Percentiles rank a stretch among this genome's conserved stretches.
phyloP scores from a whole-genome alignment of 2,797 vertebrate species.

The Pseudochromis fuscus region DNA sequence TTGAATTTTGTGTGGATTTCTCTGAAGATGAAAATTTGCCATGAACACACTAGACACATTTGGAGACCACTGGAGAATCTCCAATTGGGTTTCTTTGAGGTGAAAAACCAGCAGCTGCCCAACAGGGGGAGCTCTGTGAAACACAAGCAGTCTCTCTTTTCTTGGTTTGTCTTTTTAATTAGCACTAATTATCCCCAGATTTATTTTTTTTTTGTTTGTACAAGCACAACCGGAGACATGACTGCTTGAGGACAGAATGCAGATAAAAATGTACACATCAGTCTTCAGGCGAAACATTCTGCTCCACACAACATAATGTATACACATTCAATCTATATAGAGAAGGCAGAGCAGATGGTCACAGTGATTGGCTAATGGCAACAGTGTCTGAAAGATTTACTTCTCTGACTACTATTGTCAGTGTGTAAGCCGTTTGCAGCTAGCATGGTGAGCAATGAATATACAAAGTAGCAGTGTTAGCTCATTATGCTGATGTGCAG shows the following conservation, averaged over 20 bases:
- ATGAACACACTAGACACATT: neutral
- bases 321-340: neutral
- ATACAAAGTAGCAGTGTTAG: conserved; percentile 21
- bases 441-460: conserved; percentile 25
- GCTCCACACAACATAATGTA: neutral
- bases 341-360: conserved; percentile 12
- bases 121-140: no score
- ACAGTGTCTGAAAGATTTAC: conserved; percentile 12
- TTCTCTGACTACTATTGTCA: neutral
- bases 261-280: no score
- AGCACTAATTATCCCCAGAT: neutral
- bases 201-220: neutral
- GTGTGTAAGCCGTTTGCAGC: conserved; percentile 15
- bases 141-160: no score
- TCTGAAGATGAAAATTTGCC: no score
- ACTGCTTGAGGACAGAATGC: neutral
- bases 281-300: neutral
- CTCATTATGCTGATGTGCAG: conserved; percentile 35
- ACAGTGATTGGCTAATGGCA: conserved; percentile 10
- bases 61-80: neutral
- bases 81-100: neutral
- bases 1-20: no score
- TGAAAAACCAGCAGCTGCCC: neutral
- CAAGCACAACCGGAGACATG: neutral
- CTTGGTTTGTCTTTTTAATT: neutral